Conservation (phyloP, 1,140 invertebrate genomes). For the Phortica variegata region DNA sequence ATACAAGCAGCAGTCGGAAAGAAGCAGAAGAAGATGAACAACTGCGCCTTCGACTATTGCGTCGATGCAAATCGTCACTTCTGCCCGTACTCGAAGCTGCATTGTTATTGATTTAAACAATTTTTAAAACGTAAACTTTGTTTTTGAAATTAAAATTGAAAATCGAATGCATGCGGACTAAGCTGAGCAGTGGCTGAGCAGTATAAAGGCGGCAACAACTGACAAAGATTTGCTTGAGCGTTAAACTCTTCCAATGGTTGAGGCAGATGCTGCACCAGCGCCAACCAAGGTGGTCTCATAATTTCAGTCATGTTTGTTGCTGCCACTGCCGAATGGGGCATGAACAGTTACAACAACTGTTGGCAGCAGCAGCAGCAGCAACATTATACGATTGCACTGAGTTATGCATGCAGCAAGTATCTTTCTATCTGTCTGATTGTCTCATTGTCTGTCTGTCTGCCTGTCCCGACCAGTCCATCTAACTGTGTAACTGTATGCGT, state of each 20-base stretch:
- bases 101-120: constrained; percentile 41
- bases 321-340: not conserved
- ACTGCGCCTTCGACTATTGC: too few relatives aligned
- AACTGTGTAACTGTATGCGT: constrained; percentile 20
- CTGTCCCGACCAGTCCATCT: too few relatives aligned
- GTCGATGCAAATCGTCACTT: too few relatives aligned
- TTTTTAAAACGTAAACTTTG: constrained; percentile 49
- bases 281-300: not conserved
- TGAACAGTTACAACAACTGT: not conserved
- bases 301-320: not conserved
- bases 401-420: not conserved
- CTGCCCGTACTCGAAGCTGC: not conserved
- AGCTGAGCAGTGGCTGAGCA: too few relatives aligned
- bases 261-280: constrained; percentile 16
- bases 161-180: too few relatives aligned
- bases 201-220: too few relatives aligned
- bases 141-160: constrained; percentile 41
- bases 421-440: constrained; percentile 4
- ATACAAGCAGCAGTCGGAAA: too few relatives aligned
- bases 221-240: too few relatives aligned
- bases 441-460: constrained; percentile 1
- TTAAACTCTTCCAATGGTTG: too few relatives aligned
- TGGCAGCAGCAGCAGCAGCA: too few relatives aligned
- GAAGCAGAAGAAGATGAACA: too few relatives aligned
- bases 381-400: not conserved